Percentiles rank a stretch among this genome's conserved stretches.
These are phyloP conservation scores for Amphimedon queenslandica DNA, from an alignment of 37 sponge, comb jelly and placozoan genomes.

Conservation along the genomic window DNA sequence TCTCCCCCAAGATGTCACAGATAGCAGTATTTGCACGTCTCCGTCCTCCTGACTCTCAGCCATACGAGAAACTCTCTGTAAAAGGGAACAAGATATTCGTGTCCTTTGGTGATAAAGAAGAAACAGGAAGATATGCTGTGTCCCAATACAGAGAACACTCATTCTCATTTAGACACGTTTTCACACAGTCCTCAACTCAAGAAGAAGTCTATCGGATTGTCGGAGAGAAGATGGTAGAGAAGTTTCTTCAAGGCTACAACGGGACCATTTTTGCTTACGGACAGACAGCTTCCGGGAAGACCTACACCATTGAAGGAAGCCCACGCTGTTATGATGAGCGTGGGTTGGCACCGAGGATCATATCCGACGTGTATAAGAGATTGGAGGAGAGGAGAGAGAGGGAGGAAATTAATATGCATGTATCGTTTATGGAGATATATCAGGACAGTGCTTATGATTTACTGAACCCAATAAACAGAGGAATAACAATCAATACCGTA, in stretches of 20 bases:
- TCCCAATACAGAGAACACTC: constrained; percentile 17
- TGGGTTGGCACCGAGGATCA: constrained; percentile 73
- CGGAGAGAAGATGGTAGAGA: constrained; percentile 47
- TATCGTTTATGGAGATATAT: constrained; percentile 91
- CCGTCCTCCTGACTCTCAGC: constrained; percentile 22
- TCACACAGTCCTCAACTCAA: constrained; percentile 51
- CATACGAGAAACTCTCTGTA: constrained; percentile 2
- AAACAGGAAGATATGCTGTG: background rate
- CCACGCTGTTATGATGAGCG: constrained; percentile 59
- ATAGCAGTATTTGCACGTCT: constrained; percentile 65
- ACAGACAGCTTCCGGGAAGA: constrained; percentile 85
- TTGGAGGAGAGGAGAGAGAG: constrained; percentile 15
- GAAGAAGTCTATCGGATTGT: constrained; percentile 60
- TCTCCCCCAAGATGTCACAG: constrained; percentile 55
- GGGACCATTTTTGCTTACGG: constrained; percentile 94
- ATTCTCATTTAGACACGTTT: constrained; percentile 63
- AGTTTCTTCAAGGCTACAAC: constrained; percentile 83
- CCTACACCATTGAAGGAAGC: constrained; percentile 73
- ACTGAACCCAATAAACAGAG: constrained; percentile 72
- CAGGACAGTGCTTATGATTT: constrained; percentile 87
- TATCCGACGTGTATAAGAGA: constrained; percentile 20
- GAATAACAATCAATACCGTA: constrained; percentile 46
- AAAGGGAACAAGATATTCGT: background rate
- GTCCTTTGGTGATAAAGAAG: background rate
- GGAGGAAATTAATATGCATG: constrained; percentile 59